phyloP scores from a whole-genome alignment of 2,797 vertebrate species.

The Bufotes viridis region DNA sequence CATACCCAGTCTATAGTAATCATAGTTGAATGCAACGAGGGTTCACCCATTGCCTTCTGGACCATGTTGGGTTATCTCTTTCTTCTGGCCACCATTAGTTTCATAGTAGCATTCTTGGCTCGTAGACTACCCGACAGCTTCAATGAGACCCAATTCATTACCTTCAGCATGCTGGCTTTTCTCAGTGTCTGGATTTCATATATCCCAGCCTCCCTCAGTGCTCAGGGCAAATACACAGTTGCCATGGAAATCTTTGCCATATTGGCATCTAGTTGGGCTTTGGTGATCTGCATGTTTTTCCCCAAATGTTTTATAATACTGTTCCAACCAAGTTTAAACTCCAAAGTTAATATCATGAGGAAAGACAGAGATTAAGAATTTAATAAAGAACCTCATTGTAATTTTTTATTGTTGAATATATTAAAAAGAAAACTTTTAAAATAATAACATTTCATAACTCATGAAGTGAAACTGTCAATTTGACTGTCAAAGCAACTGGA shows the following conservation, averaged over 20 bases:
- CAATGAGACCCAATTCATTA: constrained; percentile 22
- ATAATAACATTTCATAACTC: not conserved
- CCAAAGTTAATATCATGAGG: not conserved
- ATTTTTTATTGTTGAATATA: not conserved
- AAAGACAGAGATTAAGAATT: not conserved
- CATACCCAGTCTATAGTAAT: not conserved
- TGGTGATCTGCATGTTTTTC: not conserved
- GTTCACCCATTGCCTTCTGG: constrained; percentile 3
- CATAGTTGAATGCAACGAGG: constrained; percentile 18
- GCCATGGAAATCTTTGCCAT: constrained; percentile 2
- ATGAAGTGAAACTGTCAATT: too few relatives aligned
- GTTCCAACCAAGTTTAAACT: not conserved
- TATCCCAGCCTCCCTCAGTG: constrained; percentile 2
- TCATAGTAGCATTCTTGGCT: constrained; percentile 8
- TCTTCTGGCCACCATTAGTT: constrained; percentile 5
- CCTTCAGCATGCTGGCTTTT: constrained; percentile 28
- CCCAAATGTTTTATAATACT: not conserved
- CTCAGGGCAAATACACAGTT: not conserved
- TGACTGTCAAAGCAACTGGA: too few relatives aligned
- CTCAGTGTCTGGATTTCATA: constrained; percentile 30
- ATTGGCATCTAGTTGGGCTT: constrained; percentile 1
- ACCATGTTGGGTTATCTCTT: constrained; percentile 18
- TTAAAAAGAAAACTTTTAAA: not conserved
- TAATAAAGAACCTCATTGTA: not conserved
- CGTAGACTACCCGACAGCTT: constrained; percentile 19